Conservation (phyloP, 1,140 invertebrate genomes). For the Drosophila kikkawai region DNA sequence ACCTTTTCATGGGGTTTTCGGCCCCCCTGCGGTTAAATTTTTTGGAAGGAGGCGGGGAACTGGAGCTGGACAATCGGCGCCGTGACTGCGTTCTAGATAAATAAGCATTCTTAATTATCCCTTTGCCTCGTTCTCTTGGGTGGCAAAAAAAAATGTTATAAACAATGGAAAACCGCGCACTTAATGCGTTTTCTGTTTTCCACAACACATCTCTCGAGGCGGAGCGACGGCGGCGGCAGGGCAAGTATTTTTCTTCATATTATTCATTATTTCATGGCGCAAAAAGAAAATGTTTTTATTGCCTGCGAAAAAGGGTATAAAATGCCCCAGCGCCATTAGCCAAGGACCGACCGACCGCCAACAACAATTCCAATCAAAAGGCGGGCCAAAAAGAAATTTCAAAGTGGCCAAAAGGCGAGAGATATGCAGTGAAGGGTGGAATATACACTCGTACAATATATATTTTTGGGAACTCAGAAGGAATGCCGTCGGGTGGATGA, state of each 20-base stretch:
- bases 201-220: constrained; percentile 16
- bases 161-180: constrained; percentile 83
- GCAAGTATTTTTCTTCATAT: constrained; percentile 82
- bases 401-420: constrained; percentile 57
- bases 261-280: constrained; percentile 75
- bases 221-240: constrained; percentile 13
- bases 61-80: constrained; percentile 72
- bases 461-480: constrained; percentile 1
- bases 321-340: constrained; percentile 71
- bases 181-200: constrained; percentile 80
- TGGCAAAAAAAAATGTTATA: constrained; percentile 63
- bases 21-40: constrained; percentile 68
- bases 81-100: constrained; percentile 79
- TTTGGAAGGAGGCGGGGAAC: neutral
- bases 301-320: constrained; percentile 81
- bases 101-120: constrained; percentile 84
- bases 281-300: constrained; percentile 82
- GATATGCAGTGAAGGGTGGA: constrained; percentile 22
- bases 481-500: constrained; percentile 68
- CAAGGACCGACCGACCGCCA: constrained; percentile 23
- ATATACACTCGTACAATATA: constrained; percentile 7
- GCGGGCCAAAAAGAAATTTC: constrained; percentile 46
- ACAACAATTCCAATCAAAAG: constrained; percentile 65
- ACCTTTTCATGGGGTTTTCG: constrained; percentile 37
- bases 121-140: constrained; percentile 54